These are phyloP conservation scores for Lathronympha strigana DNA, from an alignment of 2,888 invertebrate species.

Conservation along the genomic window DNA sequence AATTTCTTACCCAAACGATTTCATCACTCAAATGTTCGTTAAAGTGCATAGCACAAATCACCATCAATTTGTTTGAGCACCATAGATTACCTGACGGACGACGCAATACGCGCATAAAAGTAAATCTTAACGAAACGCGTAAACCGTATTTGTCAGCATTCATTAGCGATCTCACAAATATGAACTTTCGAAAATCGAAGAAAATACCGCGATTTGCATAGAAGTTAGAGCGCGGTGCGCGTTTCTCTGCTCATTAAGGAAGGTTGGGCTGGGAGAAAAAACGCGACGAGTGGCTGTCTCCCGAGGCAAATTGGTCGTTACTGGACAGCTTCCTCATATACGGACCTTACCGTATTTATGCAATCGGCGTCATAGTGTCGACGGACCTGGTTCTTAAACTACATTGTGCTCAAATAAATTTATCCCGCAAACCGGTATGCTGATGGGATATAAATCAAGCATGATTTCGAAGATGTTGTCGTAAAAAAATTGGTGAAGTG, in stretches of 20 bases:
- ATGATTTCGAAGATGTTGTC: slow-evolving; percentile 27
- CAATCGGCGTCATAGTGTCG: slow-evolving; percentile 58
- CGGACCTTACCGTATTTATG: slow-evolving; percentile 63
- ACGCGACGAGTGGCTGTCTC: slow-evolving; percentile 55
- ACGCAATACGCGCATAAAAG: slow-evolving; percentile 49
- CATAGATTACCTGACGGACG: slow-evolving; percentile 29
- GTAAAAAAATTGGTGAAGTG: slow-evolving; percentile 34
- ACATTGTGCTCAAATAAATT: slow-evolving; percentile 38
- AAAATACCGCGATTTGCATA: slow-evolving; percentile 71
- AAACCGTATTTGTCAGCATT: slow-evolving; percentile 51
- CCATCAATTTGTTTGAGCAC: slow-evolving; percentile 35
- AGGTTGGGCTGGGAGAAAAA: slow-evolving; percentile 57
- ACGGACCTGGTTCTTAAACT: slow-evolving; percentile 51
- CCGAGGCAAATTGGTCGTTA: slow-evolving; percentile 71
- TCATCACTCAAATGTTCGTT: slow-evolving; percentile 34
- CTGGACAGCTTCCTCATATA: slow-evolving; percentile 66
- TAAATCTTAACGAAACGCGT: slow-evolving; percentile 54
- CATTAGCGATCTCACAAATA: slow-evolving; percentile 50
- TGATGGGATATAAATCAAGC: slow-evolving; percentile 33
- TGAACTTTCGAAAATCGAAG: slow-evolving; percentile 71
- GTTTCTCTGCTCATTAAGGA: slow-evolving; percentile 78
- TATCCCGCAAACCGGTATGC: slow-evolving; percentile 38
- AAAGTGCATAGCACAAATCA: slow-evolving; percentile 29
- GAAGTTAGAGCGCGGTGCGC: slow-evolving; percentile 61
- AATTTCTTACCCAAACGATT: slow-evolving; percentile 34